Percentiles rank a stretch among this genome's conserved stretches.
Conservation (phyloP, 2,888 invertebrate genomes). For the Camptogramma bilineatum region DNA sequence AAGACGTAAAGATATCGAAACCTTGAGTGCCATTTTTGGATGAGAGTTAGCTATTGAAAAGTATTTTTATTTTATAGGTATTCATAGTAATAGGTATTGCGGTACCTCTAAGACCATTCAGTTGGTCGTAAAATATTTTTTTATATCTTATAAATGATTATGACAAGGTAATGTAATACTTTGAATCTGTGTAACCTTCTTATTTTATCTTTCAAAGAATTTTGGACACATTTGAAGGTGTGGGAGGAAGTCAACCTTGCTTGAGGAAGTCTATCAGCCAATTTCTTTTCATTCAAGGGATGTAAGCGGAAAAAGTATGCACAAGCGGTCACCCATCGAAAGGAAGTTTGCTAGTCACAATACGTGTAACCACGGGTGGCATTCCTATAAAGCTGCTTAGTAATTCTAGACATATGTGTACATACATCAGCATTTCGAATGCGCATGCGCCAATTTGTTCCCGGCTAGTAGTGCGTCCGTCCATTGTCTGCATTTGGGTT, state of each 20-base stretch:
- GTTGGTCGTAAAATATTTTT: not conserved
- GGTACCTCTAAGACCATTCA: not conserved
- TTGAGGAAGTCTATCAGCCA: too few relatives aligned
- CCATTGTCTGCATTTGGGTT: constrained; percentile 50
- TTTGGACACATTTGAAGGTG: too few relatives aligned
- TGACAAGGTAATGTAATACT: too few relatives aligned
- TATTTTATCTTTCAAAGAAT: too few relatives aligned
- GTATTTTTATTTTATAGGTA: not conserved
- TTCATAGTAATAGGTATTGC: not conserved
- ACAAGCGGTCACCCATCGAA: not conserved
- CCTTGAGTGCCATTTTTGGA: constrained; percentile 4
- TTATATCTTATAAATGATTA: not conserved
- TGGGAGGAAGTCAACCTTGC: too few relatives aligned
- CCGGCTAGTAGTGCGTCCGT: constrained; percentile 40
- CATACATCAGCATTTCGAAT: constrained; percentile 33
- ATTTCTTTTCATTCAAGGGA: too few relatives aligned
- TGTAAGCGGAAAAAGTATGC: too few relatives aligned
- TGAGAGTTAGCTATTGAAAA: not conserved
- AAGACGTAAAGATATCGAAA: constrained; percentile 23
- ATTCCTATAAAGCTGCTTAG: constrained; percentile 12
- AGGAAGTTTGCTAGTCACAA: not conserved
- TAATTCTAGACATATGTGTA: constrained; percentile 19
- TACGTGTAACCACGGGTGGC: not conserved
- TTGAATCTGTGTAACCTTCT: too few relatives aligned
- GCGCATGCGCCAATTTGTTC: constrained; percentile 43